Base-by-base conservation (phyloP, 2,113 vertebrate species). In the Struthio camelus region DNA sequence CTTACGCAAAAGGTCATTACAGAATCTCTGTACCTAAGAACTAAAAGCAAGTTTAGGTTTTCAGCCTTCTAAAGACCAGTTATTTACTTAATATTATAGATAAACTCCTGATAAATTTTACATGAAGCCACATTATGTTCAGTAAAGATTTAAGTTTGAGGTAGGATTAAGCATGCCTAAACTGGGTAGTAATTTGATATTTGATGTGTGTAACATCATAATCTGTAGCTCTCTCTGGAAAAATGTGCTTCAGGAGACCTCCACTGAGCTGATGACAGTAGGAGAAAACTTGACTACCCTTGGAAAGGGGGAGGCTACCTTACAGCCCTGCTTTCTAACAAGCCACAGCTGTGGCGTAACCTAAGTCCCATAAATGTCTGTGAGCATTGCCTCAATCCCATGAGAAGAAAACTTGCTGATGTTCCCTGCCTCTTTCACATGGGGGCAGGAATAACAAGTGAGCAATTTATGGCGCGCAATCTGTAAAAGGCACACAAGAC, bases 41-140 rank as follows among this genome's bases (percentile, higher is more conserved):
- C 5, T 32, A 51, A 38, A 72, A 12, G 11, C 7, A 40, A 42
- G 3, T 46, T 16, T 32, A 50, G n/a, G 36, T 53, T 78, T 89
- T 61, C 2, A 1, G n/a, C 2, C 5, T 67, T 90, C 24, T 66
- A 25, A 82, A 36, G 34, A 30, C 9, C 3, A 44, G 46, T 6
- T 0, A 0, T 50, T 32, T 14, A 4, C 23, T 85, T 59, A 10
- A 10, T 32, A 6, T 9, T 22, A 28, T 18, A 40, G 23, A 32
- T 4, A 3, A 81, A 65, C 10, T 73, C 16, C 34, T n/a, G 28
- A 27, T 32, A 46, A 59, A 54, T 62, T 80, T 77, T 54, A 18
- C 0, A 1, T 59, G 7, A 67, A 83, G 30, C 40, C 62, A 20
- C 13, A 28, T 27, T 58, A 58, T 50, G 16, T 36, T 44, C 16